A percentile compares a stretch with the other conserved stretches of the same genome.
Evolutionary conservation across 2,888 invertebrate species (phyloP).

Genomic region (Eutolmus rufibarbis): DNA sequence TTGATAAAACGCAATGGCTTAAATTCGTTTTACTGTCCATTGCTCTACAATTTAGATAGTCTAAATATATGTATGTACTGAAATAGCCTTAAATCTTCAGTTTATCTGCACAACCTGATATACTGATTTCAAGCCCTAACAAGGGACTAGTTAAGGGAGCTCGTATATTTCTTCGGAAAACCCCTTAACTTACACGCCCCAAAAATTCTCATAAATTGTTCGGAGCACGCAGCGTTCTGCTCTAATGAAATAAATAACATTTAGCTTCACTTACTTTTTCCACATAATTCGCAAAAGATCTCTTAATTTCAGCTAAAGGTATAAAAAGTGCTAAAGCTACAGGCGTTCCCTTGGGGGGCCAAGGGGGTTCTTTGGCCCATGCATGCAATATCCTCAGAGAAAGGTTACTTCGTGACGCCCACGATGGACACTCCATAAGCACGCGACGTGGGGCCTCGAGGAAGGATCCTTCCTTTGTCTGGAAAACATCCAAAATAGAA

Average conservation of each 20-base stretch:
- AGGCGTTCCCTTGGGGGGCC: constrained; percentile 59
- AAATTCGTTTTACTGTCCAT: not conserved
- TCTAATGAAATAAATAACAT: not conserved
- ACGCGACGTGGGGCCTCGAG: constrained; percentile 65
- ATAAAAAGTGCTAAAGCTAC: constrained; percentile 65
- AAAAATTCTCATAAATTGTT: not conserved
- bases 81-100: not conserved
- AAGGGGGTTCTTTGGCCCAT: constrained; percentile 64
- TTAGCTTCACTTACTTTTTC: constrained; percentile 52
- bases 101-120: not conserved
- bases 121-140: not conserved
- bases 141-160: not conserved
- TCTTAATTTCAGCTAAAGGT: constrained; percentile 65
- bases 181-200: not conserved
- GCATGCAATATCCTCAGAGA: constrained; percentile 66
- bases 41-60: not conserved
- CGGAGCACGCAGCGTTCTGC: not conserved
- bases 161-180: not conserved
- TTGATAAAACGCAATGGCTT: no score
- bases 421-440: constrained; percentile 66
- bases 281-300: constrained; percentile 56
- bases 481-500: constrained; percentile 37
- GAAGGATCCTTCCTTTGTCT: constrained; percentile 64
- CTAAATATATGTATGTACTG: not conserved
- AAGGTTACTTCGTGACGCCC: constrained; percentile 65